A percentile compares a stretch with the other conserved stretches of the same genome.
Conservation (phyloP, 1,140 invertebrate species). For the Lepidurus packardi region DNA sequence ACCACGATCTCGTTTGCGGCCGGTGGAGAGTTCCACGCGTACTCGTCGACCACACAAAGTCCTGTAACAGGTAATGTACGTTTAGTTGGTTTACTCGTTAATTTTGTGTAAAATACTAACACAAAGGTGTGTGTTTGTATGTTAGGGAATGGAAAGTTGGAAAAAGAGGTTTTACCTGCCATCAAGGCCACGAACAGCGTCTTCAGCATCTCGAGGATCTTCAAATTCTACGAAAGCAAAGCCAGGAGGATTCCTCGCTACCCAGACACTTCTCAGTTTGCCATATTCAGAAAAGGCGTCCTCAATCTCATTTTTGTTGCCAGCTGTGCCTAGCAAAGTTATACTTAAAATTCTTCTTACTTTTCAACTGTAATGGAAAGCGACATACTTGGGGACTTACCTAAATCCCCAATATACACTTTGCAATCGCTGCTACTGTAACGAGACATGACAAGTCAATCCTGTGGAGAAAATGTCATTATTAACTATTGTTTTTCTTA, state of each 20-base stretch:
- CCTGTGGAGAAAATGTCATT: neutral
- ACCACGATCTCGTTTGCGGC: slow-evolving; percentile 53
- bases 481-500: no score
- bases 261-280: slow-evolving; percentile 87
- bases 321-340: slow-evolving; percentile 51
- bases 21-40: slow-evolving; percentile 87
- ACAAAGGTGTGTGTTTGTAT: neutral
- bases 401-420: slow-evolving; percentile 93
- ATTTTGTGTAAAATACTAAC: no score
- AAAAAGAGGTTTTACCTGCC: slow-evolving; percentile 60
- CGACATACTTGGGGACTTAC: slow-evolving; percentile 45
- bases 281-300: slow-evolving; percentile 94
- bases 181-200: slow-evolving; percentile 90
- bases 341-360: slow-evolving; percentile 29
- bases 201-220: slow-evolving; percentile 80
- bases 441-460: neutral
- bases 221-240: slow-evolving; percentile 97
- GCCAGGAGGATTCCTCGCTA: slow-evolving; percentile 83
- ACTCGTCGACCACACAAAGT: slow-evolving; percentile 80
- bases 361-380: neutral
- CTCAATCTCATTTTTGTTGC: slow-evolving; percentile 84
- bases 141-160: no score
- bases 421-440: slow-evolving; percentile 65
- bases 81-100: neutral
- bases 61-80: slow-evolving; percentile 45